Conservation (phyloP, 1,140 invertebrate genomes). For the Gryllus bimaculatus region DNA sequence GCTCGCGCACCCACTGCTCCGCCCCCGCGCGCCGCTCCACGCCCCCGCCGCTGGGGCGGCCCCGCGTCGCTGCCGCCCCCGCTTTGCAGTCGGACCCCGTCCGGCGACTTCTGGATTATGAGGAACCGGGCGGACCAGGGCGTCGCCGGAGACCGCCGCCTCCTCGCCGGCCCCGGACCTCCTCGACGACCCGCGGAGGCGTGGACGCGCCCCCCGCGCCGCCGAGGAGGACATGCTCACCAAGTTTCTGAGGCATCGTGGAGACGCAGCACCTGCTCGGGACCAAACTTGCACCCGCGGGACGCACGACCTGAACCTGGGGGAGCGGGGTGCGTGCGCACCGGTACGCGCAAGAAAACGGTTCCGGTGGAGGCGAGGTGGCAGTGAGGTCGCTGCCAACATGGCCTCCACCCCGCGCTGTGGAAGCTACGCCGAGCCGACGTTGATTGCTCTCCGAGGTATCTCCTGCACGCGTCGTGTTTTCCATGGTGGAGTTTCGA, state of each 20-base stretch:
- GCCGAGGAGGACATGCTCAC: conserved; percentile 70
- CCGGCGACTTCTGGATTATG: too few species aligned
- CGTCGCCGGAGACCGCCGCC: neutral
- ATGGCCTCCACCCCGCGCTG: conserved; percentile 78
- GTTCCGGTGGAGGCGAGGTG: conserved; percentile 73
- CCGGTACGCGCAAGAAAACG: conserved; percentile 37
- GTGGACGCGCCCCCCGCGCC: neutral
- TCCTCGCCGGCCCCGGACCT: neutral
- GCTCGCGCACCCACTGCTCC: neutral
- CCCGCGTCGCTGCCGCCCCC: neutral
- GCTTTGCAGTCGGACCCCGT: too few species aligned
- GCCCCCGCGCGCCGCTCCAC: neutral
- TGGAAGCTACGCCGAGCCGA: conserved; percentile 81
- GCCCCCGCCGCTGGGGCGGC: too few species aligned
- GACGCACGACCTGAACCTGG: conserved; percentile 79
- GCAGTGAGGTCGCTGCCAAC: conserved; percentile 90
- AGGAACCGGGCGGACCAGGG: neutral
- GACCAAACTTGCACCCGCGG: conserved; percentile 86
- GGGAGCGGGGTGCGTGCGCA: conserved; percentile 90
- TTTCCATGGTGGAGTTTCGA: conserved; percentile 91
- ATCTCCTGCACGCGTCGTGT: conserved; percentile 77
- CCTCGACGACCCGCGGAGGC: neutral
- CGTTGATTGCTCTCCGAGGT: conserved; percentile 73
- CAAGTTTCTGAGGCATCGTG: conserved; percentile 76
- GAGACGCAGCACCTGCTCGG: conserved; percentile 81